A percentile compares a stretch with the other conserved stretches of the same genome.
These are phyloP conservation scores for Gavialis gangeticus DNA, from an alignment of 2,113 vertebrate species.

Conservation along the genomic window DNA sequence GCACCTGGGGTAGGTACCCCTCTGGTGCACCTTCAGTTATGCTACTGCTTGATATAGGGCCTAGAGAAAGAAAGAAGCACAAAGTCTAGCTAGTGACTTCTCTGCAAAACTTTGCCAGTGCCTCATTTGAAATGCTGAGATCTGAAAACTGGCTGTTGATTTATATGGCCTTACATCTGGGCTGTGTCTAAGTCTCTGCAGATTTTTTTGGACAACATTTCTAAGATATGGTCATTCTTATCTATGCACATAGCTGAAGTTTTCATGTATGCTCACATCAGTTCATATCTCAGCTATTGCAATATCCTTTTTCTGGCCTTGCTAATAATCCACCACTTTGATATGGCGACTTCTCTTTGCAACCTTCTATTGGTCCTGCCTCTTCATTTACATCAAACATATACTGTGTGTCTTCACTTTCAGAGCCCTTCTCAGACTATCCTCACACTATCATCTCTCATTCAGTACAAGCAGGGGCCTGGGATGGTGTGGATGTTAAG, in stretches of 20 bases:
- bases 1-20: no score
- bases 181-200: background rate
- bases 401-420: rapidly evolving
- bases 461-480: no score
- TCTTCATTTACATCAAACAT: rapidly evolving
- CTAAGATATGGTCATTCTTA: background rate
- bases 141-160: background rate
- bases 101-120: background rate
- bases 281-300: background rate
- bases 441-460: no score
- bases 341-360: background rate
- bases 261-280: background rate
- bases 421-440: background rate
- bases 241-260: no score
- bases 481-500: no score
- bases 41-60: background rate
- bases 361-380: background rate
- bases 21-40: no score
- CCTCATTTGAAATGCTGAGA: background rate
- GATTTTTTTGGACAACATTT: background rate
- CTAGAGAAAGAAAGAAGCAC: background rate
- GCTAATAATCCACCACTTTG: background rate
- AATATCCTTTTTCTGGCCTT: background rate
- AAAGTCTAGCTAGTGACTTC: rapidly evolving
- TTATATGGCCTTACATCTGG: background rate